Percentiles rank a stretch among this genome's conserved stretches.
phyloP scores from a whole-genome alignment of 2,797 vertebrate genomes.

The Buceros bicornis region DNA sequence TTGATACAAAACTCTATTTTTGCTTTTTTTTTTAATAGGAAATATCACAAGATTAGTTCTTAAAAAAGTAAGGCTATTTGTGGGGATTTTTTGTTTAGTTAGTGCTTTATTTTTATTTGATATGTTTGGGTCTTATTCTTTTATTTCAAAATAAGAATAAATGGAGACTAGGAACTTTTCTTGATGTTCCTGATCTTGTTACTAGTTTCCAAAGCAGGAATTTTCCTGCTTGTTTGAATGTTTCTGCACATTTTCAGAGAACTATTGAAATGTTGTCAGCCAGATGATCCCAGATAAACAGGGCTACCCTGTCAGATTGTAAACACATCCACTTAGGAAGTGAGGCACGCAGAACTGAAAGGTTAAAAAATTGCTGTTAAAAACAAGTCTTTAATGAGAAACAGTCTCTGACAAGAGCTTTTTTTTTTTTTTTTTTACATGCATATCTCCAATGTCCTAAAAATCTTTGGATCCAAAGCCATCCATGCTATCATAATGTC shows the following conservation, averaged over 20 bases:
- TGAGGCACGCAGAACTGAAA: neutral
- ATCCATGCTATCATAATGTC: neutral
- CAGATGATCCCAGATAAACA: neutral
- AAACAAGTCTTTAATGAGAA: neutral
- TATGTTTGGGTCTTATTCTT: neutral
- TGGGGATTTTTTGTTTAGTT: neutral
- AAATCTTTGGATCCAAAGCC: neutral
- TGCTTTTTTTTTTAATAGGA: neutral
- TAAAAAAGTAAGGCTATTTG: neutral
- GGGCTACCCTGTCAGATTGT: neutral
- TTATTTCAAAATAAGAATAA: neutral
- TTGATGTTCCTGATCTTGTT: neutral
- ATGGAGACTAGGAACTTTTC: neutral
- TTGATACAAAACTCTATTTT: neutral
- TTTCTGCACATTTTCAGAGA: neutral
- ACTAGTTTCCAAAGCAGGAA: neutral
- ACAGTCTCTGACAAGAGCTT: rapidly evolving
- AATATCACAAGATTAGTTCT: neutral
- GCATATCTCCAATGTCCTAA: neutral
- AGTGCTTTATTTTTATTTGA: neutral
- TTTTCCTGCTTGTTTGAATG: neutral
- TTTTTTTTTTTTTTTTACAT: neutral
- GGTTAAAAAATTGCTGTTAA: neutral
- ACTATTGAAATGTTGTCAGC: neutral
- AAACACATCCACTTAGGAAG: neutral